Evolutionary conservation across 2,888 invertebrate genomes (phyloP).

Genomic region (Spodoptera exigua): DNA sequence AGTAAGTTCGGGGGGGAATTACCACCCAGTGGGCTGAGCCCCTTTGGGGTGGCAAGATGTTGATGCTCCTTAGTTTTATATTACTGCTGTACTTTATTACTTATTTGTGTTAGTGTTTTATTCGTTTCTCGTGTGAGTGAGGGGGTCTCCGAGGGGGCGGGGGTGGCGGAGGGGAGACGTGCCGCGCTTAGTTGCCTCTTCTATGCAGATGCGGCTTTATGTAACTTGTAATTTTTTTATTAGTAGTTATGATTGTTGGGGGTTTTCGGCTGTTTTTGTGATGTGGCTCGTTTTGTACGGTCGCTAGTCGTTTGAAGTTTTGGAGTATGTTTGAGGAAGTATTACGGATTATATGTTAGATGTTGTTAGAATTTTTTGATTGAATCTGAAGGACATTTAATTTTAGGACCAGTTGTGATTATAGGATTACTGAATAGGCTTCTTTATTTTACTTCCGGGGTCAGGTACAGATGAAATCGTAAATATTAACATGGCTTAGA

Average conservation of each 20-base stretch:
- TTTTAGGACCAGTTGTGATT: too few species aligned
- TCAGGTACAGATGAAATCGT: too few species aligned
- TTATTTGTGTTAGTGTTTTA: slow-evolving; percentile 82
- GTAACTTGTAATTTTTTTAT: slow-evolving; percentile 65
- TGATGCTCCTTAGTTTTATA: slow-evolving; percentile 90
- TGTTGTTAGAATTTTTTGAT: not conserved
- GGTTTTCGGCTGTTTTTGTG: slow-evolving; percentile 29
- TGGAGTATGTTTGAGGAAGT: slow-evolving; percentile 3
- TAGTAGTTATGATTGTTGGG: slow-evolving; percentile 59
- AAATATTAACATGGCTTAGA: too few species aligned
- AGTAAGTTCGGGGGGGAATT: slow-evolving; percentile 88
- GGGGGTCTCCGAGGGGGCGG: slow-evolving; percentile 63
- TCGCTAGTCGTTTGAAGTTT: slow-evolving; percentile 10
- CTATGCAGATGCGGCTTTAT: slow-evolving; percentile 84
- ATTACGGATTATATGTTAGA: not conserved
- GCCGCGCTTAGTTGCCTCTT: slow-evolving; percentile 67
- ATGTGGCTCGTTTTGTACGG: not conserved
- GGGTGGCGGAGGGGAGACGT: slow-evolving; percentile 60
- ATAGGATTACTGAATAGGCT: too few species aligned
- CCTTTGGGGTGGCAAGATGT: slow-evolving; percentile 81
- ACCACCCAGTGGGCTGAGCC: slow-evolving; percentile 72
- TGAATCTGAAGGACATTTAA: too few species aligned
- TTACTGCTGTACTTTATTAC: slow-evolving; percentile 88
- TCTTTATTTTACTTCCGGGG: too few species aligned
- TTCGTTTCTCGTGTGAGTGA: slow-evolving; percentile 71